phyloP scores from a whole-genome alignment of 2,888 invertebrate genomes.

The Leucophenga montana region DNA sequence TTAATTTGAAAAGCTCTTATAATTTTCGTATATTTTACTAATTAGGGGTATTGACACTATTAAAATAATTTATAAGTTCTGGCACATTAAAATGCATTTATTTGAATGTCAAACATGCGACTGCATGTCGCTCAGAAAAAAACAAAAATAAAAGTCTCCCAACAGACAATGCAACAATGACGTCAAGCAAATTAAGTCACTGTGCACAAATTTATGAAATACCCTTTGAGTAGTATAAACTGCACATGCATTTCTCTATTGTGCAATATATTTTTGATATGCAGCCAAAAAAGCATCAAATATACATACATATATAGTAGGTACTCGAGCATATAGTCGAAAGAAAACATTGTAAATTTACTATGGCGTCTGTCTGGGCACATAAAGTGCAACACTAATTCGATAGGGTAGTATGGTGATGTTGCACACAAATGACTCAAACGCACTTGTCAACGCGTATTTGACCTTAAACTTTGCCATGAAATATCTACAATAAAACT shows the following conservation, averaged over 20 bases:
- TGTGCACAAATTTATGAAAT: conserved; percentile 7
- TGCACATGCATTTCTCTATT: background rate
- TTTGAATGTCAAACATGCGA: background rate
- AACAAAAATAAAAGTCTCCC: background rate
- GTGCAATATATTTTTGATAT: conserved; percentile 35
- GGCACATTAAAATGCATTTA: background rate
- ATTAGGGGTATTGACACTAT: too few species aligned
- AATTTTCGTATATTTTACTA: too few species aligned
- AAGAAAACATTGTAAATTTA: background rate
- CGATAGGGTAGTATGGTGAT: background rate
- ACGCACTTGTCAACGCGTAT: conserved; percentile 25
- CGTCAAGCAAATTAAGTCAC: conserved; percentile 1
- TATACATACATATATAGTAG: conserved; percentile 5
- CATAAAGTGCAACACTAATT: background rate
- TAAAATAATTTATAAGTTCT: too few species aligned
- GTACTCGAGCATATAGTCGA: background rate
- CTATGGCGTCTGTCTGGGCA: too few species aligned
- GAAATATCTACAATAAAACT: conserved; percentile 16
- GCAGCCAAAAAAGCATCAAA: conserved; percentile 40
- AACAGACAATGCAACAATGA: background rate
- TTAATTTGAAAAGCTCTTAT: too few species aligned
- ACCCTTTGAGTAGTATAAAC: conserved; percentile 4
- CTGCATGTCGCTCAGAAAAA: too few species aligned
- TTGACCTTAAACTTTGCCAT: conserved; percentile 44
- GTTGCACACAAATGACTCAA: background rate